Evolutionary conservation across 2,888 invertebrate species (phyloP).

Genomic region (Leucozona laternaria): DNA sequence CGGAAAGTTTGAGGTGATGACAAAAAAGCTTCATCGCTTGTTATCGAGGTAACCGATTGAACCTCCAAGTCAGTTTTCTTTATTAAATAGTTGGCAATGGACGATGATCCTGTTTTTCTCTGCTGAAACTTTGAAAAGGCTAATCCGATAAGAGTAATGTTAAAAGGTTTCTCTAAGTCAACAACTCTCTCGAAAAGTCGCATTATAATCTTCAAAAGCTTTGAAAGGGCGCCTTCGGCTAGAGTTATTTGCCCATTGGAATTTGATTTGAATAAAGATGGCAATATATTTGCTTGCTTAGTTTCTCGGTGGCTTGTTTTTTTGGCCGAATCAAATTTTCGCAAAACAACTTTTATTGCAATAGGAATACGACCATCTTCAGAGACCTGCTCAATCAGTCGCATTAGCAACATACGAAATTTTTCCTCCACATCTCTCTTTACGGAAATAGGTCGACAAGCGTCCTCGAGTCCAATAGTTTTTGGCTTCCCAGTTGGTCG

Average conservation of each 20-base stretch:
- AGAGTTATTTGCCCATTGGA: slow-evolving; percentile 83
- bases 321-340: slow-evolving; percentile 89
- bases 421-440: slow-evolving; percentile 90
- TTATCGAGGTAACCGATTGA: slow-evolving; percentile 89
- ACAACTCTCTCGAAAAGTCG: slow-evolving; percentile 90
- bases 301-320: slow-evolving; percentile 90
- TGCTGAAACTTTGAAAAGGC: slow-evolving; percentile 92
- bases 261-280: slow-evolving; percentile 85
- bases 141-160: slow-evolving; percentile 91
- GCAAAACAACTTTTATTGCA: slow-evolving; percentile 89
- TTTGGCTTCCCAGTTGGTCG: slow-evolving; percentile 91
- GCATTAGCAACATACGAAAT: slow-evolving; percentile 87
- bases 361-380: slow-evolving; percentile 92
- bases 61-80: slow-evolving; percentile 89
- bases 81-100: slow-evolving; percentile 90
- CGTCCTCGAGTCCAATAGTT: slow-evolving; percentile 92
- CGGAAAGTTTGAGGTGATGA: slow-evolving; percentile 82
- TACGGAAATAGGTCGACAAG: slow-evolving; percentile 89
- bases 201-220: slow-evolving; percentile 89
- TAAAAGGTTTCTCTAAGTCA: slow-evolving; percentile 89
- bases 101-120: slow-evolving; percentile 88
- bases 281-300: slow-evolving; percentile 89
- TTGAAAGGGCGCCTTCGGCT: slow-evolving; percentile 86
- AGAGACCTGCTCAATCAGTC: slow-evolving; percentile 88
- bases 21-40: slow-evolving; percentile 81